Percentiles rank a stretch among this genome's conserved stretches.
Conservation (phyloP, 2,113 vertebrate genomes). For the Stigmatopora nigra region DNA sequence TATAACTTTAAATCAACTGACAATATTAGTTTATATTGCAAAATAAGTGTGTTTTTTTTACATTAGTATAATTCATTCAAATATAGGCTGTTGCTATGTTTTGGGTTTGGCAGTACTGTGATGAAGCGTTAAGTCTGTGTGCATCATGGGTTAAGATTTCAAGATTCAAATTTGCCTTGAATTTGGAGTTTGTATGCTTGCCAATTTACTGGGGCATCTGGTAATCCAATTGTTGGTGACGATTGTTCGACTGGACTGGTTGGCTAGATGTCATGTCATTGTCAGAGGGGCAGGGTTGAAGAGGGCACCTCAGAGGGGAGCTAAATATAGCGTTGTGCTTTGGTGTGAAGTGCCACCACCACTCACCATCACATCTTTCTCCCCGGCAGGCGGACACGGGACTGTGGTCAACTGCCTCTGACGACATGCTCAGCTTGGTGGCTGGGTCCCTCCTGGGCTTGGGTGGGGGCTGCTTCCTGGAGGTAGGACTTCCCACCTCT, state of each 20-base stretch:
- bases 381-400: constrained; percentile 74
- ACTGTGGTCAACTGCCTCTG: constrained; percentile 88
- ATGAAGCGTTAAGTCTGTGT: no score
- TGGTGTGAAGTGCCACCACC: constrained; percentile 49
- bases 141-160: no score
- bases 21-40: not conserved
- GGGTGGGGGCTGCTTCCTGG: constrained; percentile 89
- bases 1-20: not conserved
- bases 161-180: no score
- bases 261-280: constrained; percentile 41
- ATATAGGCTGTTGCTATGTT: no score
- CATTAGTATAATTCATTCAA: no score
- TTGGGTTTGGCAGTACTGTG: no score
- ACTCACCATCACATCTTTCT: constrained; percentile 73
- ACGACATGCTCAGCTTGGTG: constrained; percentile 96
- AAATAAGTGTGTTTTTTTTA: no score
- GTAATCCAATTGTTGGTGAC: not conserved
- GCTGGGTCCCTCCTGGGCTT: constrained; percentile 94
- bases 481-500: constrained; percentile 84
- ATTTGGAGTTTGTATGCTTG: no score
- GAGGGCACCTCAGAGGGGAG: constrained; percentile 42
- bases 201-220: not conserved
- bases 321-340: constrained; percentile 54
- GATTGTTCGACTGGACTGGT: constrained; percentile 7
- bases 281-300: constrained; percentile 34